Percentiles rank a stretch among this genome's conserved stretches.
These are phyloP conservation scores for Noctua fimbriata DNA, from an alignment of 2,888 invertebrate species.

Conservation along the genomic window DNA sequence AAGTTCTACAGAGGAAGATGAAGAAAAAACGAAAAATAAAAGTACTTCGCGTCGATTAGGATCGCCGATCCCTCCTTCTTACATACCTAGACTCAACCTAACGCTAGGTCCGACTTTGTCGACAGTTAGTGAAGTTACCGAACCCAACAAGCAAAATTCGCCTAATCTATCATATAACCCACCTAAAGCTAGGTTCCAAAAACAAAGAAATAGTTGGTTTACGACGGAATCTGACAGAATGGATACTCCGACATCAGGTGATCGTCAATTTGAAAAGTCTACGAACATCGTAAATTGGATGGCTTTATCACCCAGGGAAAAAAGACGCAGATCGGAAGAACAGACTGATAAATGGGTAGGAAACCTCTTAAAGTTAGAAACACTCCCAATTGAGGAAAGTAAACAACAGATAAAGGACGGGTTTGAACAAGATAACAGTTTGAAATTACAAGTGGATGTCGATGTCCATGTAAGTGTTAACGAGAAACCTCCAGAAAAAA, in stretches of 20 bases:
- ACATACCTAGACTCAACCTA: slow-evolving; percentile 79
- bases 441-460: slow-evolving; percentile 66
- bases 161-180: slow-evolving; percentile 62
- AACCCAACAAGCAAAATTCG: slow-evolving; percentile 70
- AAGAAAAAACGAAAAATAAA: slow-evolving; percentile 61
- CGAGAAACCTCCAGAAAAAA: slow-evolving; percentile 51
- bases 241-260: slow-evolving; percentile 20
- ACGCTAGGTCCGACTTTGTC: slow-evolving; percentile 78
- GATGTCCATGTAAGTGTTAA: slow-evolving; percentile 66
- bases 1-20: slow-evolving; percentile 68
- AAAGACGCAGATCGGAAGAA: slow-evolving; percentile 68
- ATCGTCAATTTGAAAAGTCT: slow-evolving; percentile 61
- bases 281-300: slow-evolving; percentile 76
- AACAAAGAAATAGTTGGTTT: slow-evolving; percentile 76
- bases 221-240: slow-evolving; percentile 58
- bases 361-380: slow-evolving; percentile 43
- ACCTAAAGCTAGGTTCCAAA: slow-evolving; percentile 58
- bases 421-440: slow-evolving; percentile 23
- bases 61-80: slow-evolving; percentile 77
- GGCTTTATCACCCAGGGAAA: slow-evolving; percentile 80
- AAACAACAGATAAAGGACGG: slow-evolving; percentile 21
- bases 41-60: slow-evolving; percentile 68
- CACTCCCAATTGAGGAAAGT: slow-evolving; percentile 18
- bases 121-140: slow-evolving; percentile 83
- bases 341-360: slow-evolving; percentile 57